Base-by-base conservation (phyloP, 2,888 invertebrate species). In the Venustoraphidia nigricollis region DNA sequence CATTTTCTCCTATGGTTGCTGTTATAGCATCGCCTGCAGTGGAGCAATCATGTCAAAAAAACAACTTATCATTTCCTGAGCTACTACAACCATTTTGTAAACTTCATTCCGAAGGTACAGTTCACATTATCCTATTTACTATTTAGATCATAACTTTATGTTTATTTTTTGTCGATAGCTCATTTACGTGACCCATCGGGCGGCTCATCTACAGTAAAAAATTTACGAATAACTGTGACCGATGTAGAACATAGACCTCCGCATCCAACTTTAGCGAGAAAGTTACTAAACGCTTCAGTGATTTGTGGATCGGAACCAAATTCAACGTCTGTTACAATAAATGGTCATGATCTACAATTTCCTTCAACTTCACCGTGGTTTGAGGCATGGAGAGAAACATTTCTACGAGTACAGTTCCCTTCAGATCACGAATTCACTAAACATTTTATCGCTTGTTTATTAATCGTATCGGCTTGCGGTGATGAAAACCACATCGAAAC, bases 381-480 rank as follows among this genome's bases (percentile, higher is more conserved):
- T 72, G 94, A 95, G 66, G 79, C 84, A 9, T 97, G 94, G 90
- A 76, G 94, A 58, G 91, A 93, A 58, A 85, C 85, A 34, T 95
- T 95, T 66, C 71, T 93, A 41, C 81, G 84, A 60, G 81, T 91
- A 51, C 83, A 90, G 62, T 88, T 85, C 63, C 88, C 89, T 13
- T 84, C 87, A 5, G 96, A 97, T 62, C 96, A 97, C 71, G 98
- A 98, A 68, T 97, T 93, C 62, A 86, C 93, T 0, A 87, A 88
- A 60, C 91, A 92, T 66, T 85, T 86, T 60, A 63, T 91, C 46
- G 85, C 85, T 10, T 91, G 91, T 63, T 27, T 27, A 27, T 76
- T 90, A 59, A 75, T 90, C 57, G 81, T 86, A 10, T 74, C 81
- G 14, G 80, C 83, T 17, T 79, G 83, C 36, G 68, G 73, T 36